Conservation (phyloP, 2,888 invertebrate species). For the Ochropleura leucogaster region DNA sequence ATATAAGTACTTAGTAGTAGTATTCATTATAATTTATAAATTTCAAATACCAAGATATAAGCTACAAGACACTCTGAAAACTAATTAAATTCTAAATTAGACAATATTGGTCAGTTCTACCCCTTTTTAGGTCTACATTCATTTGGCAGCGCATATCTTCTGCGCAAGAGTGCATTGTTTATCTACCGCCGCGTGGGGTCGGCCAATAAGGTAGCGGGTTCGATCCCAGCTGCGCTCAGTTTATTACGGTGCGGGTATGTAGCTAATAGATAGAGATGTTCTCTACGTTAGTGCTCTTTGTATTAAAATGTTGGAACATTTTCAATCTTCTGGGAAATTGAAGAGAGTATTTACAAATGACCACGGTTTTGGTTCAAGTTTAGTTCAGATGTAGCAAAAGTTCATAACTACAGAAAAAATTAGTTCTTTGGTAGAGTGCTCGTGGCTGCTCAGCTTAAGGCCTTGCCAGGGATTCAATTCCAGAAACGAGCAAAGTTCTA, state of each 20-base stretch:
- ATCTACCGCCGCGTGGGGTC: slow-evolving; percentile 81
- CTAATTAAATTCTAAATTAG: not conserved
- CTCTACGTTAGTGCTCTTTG: slow-evolving; percentile 46
- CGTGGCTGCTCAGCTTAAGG: too few relatives aligned
- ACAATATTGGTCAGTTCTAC: slow-evolving; percentile 51
- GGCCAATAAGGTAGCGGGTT: slow-evolving; percentile 82
- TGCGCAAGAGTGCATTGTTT: slow-evolving; percentile 79
- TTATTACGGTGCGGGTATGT: slow-evolving; percentile 69
- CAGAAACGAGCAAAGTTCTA: too few relatives aligned
- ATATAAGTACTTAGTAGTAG: not conserved
- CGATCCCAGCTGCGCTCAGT: slow-evolving; percentile 70
- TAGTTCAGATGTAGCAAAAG: not conserved
- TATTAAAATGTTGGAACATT: slow-evolving; percentile 52
- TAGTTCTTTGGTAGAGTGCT: too few relatives aligned
- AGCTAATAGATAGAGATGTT: slow-evolving; percentile 64
- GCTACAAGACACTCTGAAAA: not conserved
- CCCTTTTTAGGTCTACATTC: slow-evolving; percentile 62
- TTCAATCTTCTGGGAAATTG: slow-evolving; percentile 26
- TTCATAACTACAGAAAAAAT: not conserved
- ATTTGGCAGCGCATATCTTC: slow-evolving; percentile 77
- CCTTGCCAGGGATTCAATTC: too few relatives aligned
- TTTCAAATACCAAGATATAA: not conserved
- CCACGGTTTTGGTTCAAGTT: not conserved
- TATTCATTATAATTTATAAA: not conserved
- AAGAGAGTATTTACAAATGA: not conserved